A percentile compares a stretch with the other conserved stretches of the same genome.
Conservation (phyloP, 1,140 invertebrate species). For the Ceratina japonica region DNA sequence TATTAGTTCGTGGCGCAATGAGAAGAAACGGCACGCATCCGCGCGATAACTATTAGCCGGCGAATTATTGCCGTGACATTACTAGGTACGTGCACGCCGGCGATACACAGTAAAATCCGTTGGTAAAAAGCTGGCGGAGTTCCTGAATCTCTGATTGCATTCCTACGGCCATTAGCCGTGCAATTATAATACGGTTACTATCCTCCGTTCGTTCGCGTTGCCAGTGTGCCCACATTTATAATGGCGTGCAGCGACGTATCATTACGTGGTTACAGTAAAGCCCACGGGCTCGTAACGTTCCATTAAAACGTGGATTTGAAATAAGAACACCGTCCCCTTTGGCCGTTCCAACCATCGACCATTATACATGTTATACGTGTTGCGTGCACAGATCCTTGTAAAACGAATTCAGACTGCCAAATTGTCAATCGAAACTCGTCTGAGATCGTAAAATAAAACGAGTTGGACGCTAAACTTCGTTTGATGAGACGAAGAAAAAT, state of each 20-base stretch:
- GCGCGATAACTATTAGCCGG: constrained; percentile 5
- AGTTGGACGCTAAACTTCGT: no score
- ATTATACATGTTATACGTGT: no score
- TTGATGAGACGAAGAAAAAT: no score
- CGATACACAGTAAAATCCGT: background rate
- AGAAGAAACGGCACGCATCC: background rate
- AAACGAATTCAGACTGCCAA: no score
- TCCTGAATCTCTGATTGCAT: constrained; percentile 17
- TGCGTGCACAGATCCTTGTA: no score
- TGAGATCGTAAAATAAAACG: no score
- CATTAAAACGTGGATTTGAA: constrained; percentile 30
- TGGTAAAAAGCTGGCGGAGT: background rate
- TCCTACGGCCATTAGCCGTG: constrained; percentile 5
- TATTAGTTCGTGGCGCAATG: background rate
- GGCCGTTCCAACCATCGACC: background rate
- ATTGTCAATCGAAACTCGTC: no score
- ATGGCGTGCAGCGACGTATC: background rate
- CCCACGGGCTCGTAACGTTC: constrained; percentile 10
- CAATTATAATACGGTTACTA: constrained; percentile 12
- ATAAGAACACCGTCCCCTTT: background rate
- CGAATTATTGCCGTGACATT: constrained; percentile 10
- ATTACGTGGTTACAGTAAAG: constrained; percentile 35
- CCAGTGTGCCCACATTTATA: background rate
- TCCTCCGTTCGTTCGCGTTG: background rate
- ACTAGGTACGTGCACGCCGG: no score